Percentiles rank a stretch among this genome's conserved stretches.
Evolutionary conservation across 2,113 vertebrate genomes (phyloP).

Genomic region (Cryptoleucopteryx plumbea): DNA sequence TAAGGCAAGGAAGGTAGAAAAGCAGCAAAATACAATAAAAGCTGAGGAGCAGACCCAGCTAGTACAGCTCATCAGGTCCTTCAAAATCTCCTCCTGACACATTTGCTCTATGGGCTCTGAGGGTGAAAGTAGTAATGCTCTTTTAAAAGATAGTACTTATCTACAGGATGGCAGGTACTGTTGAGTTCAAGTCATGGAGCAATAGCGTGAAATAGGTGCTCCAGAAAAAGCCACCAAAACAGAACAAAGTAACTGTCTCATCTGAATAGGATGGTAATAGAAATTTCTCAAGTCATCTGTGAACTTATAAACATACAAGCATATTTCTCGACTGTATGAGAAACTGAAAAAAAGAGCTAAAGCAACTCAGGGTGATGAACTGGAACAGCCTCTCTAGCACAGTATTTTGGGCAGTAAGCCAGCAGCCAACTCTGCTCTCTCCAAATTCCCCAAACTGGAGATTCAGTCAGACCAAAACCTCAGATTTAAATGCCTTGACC

Average conservation of each 20-base stretch:
- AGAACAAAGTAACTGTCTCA: neutral
- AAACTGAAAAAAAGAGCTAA: neutral
- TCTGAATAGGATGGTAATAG: neutral
- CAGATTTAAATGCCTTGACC: neutral
- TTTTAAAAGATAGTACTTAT: neutral
- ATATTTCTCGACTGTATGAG: neutral
- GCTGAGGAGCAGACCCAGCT: neutral
- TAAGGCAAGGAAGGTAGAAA: neutral
- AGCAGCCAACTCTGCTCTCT: neutral
- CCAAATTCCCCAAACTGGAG: neutral
- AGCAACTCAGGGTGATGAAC: neutral
- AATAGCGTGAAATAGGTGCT: neutral
- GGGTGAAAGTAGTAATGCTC: neutral
- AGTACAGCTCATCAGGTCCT: neutral
- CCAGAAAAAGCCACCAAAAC: neutral
- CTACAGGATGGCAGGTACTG: neutral
- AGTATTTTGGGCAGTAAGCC: neutral
- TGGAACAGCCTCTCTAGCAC: neutral
- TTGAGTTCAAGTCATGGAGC: neutral
- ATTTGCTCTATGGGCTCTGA: neutral
- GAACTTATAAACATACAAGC: neutral
- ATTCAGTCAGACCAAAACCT: neutral
- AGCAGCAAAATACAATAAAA: neutral
- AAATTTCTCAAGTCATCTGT: neutral
- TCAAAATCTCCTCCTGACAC: neutral